Evolutionary conservation across 2,797 vertebrate species (phyloP).

Genomic region (Remorina albescens): DNA sequence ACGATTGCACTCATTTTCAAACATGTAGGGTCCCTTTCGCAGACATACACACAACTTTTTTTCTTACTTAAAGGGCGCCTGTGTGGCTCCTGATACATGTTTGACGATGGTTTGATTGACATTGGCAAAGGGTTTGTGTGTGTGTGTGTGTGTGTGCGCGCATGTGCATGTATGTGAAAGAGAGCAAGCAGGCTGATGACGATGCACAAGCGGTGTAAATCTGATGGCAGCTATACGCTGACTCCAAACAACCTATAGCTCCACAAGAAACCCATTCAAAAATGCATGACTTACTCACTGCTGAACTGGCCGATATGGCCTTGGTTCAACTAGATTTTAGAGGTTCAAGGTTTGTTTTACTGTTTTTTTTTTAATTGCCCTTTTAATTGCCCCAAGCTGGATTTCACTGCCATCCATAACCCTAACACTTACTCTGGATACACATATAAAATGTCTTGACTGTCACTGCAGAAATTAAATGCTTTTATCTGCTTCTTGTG

Average conservation of each 20-base stretch:
- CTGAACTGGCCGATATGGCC: background rate
- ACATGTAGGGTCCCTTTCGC: constrained; percentile 21
- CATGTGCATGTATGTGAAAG: background rate
- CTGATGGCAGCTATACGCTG: constrained; percentile 9
- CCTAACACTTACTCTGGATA: background rate
- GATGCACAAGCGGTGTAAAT: constrained; percentile 20
- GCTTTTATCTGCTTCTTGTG: too few relatives aligned
- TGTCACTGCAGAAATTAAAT: too few relatives aligned
- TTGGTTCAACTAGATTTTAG: background rate
- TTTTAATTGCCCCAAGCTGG: background rate
- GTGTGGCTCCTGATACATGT: constrained; percentile 54
- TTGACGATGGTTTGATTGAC: constrained; percentile 62
- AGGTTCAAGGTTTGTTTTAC: background rate
- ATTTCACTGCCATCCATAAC: constrained; percentile 3
- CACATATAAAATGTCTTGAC: background rate
- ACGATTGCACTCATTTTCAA: constrained; percentile 9
- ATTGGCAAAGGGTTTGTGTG: constrained; percentile 30
- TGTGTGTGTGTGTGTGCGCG: constrained; percentile 10
- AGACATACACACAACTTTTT: background rate
- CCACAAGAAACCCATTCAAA: background rate
- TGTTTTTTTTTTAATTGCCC: background rate
- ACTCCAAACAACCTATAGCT: constrained; percentile 3
- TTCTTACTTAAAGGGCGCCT: constrained; percentile 25
- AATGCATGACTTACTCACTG: background rate
- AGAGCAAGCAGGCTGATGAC: constrained; percentile 4